These are phyloP conservation scores for Bubalus kerabau DNA, from an alignment of 2,113 vertebrate species.

Conservation along the genomic window DNA sequence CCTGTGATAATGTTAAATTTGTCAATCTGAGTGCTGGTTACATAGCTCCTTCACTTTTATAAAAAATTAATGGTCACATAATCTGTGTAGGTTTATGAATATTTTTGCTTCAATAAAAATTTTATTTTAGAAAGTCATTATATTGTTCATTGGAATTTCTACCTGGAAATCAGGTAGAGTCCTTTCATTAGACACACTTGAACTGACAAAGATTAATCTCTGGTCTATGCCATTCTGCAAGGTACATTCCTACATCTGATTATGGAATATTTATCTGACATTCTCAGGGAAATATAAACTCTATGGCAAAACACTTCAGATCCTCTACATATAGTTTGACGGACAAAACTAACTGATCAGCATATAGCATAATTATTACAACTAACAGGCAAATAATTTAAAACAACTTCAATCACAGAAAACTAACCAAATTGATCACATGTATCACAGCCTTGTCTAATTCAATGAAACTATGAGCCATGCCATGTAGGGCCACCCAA, in stretches of 20 bases:
- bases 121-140: not conserved
- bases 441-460: not conserved
- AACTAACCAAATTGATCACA: not conserved
- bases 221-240: not conserved
- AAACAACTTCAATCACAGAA: not conserved
- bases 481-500: too few relatives aligned
- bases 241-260: not conserved
- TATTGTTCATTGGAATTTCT: not conserved
- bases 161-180: not conserved
- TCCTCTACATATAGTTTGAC: not conserved
- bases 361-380: not conserved
- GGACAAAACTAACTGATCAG: not conserved
- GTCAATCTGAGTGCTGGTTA: not conserved
- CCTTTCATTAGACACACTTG: not conserved
- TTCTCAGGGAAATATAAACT: not conserved
- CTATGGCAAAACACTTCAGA: not conserved
- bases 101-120: not conserved
- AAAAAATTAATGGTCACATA: not conserved
- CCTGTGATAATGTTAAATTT: not conserved
- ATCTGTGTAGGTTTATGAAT: not conserved
- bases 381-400: not conserved
- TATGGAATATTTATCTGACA: not conserved
- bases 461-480: not conserved
- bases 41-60: not conserved
- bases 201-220: not conserved